A percentile compares a stretch with the other conserved stretches of the same genome.
Evolutionary conservation across 2,113 vertebrate species (phyloP).

Genomic region (Podocnemis expansa): DNA sequence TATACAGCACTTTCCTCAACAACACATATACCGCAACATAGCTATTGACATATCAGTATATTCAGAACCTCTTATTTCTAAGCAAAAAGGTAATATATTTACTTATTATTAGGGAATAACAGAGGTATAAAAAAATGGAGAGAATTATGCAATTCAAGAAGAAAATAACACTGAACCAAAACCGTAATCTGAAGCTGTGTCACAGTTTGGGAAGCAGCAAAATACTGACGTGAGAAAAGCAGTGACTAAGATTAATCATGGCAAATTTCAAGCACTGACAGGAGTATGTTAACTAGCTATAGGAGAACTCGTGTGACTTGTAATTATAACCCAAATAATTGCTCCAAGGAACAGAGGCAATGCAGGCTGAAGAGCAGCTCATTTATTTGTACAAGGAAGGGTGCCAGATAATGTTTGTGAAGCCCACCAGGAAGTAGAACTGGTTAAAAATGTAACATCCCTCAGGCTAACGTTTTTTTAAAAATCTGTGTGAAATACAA

Average conservation of each 20-base stretch:
- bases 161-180: neutral
- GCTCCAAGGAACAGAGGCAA: neutral
- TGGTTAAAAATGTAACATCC: slow-evolving; percentile 56
- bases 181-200: neutral
- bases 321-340: slow-evolving; percentile 7
- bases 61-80: neutral
- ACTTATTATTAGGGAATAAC: slow-evolving; percentile 34
- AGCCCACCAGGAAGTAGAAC: slow-evolving; percentile 37
- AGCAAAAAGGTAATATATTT: slow-evolving; percentile 46
- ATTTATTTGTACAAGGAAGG: neutral
- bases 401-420: neutral
- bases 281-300: slow-evolving; percentile 40
- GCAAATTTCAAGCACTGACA: slow-evolving; percentile 58
- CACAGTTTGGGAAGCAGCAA: neutral
- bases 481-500: slow-evolving; percentile 48
- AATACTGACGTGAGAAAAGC: neutral
- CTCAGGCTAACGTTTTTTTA: slow-evolving; percentile 55
- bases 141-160: neutral
- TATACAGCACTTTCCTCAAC: slow-evolving; percentile 46
- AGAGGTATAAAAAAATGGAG: slow-evolving; percentile 61
- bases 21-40: slow-evolving; percentile 57
- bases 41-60: slow-evolving; percentile 55
- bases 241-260: neutral
- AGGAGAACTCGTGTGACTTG: slow-evolving; percentile 53
- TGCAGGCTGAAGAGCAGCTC: neutral